Conservation (phyloP, 2,113 vertebrate species). For the Aldabrachelys gigantea region DNA sequence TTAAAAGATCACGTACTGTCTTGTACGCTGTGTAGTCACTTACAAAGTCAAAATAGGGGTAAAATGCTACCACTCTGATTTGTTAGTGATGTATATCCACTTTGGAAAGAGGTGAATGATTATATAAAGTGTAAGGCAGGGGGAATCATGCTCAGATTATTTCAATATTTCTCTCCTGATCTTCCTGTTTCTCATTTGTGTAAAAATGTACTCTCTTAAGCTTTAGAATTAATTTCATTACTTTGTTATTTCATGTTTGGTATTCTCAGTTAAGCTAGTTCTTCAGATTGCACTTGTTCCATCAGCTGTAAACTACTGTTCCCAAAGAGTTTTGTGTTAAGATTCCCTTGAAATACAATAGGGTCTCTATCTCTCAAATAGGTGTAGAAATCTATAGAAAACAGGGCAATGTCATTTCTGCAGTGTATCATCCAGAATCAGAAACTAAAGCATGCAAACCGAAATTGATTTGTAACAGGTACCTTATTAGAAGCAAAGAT, state of each 20-base stretch:
- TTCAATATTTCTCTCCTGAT: background rate
- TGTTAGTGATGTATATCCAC: background rate
- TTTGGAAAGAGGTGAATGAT: background rate
- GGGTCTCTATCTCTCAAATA: slow-evolving; percentile 44
- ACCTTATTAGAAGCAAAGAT: slow-evolving; percentile 88
- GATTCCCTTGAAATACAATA: slow-evolving; percentile 51
- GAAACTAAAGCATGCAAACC: slow-evolving; percentile 82
- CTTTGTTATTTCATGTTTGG: background rate
- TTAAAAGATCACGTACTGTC: background rate
- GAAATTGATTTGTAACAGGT: slow-evolving; percentile 89
- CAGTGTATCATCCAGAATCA: slow-evolving; percentile 76
- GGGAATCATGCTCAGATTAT: background rate
- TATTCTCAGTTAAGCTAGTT: background rate
- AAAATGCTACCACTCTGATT: background rate
- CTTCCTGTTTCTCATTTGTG: background rate
- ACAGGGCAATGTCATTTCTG: slow-evolving; percentile 72
- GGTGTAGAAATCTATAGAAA: slow-evolving; percentile 68
- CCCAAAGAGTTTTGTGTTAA: background rate
- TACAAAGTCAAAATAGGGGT: background rate
- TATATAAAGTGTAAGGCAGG: background rate
- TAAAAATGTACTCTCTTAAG: background rate
- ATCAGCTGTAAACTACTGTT: slow-evolving; percentile 42
- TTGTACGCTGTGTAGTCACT: background rate
- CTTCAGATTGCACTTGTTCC: slow-evolving; percentile 20
- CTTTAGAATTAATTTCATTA: background rate